A percentile compares a stretch with the other conserved stretches of the same genome.
These are phyloP conservation scores for Oenanthe melanoleuca DNA, from an alignment of 2,113 vertebrate genomes.

Conservation along the genomic window DNA sequence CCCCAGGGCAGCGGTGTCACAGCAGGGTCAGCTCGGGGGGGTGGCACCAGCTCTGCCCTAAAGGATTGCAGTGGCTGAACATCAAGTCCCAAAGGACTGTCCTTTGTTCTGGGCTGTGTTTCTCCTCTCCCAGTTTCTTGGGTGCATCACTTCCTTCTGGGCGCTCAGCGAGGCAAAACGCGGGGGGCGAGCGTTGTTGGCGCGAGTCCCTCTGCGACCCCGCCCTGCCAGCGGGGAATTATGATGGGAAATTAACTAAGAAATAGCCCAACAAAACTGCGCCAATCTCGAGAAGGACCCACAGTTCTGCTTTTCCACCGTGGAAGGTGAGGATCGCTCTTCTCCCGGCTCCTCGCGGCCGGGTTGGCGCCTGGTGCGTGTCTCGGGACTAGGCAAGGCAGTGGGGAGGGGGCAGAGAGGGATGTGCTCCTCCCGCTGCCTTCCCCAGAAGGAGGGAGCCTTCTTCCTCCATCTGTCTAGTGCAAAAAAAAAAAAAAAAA, in stretches of 20 bases:
- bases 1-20: neutral
- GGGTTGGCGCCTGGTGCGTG: neutral
- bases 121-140: slow-evolving; percentile 7
- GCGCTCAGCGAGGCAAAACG: neutral
- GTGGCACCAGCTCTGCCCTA: neutral
- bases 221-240: neutral
- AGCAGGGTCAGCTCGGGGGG: neutral
- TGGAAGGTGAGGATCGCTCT: neutral
- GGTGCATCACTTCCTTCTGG: neutral
- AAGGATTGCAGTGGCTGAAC: slow-evolving; percentile 22
- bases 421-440: neutral
- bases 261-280: neutral
- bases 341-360: neutral
- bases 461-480: slow-evolving; percentile 5
- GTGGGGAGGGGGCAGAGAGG: neutral
- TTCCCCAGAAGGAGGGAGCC: neutral
- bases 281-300: neutral
- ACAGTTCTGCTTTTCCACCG: neutral
- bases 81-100: slow-evolving; percentile 47
- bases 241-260: neutral
- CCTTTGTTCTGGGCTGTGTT: slow-evolving; percentile 34
- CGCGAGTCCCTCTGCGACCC: neutral
- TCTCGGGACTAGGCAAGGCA: neutral
- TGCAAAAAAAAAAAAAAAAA: neutral
- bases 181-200: neutral